Base-by-base conservation (phyloP, 2,113 vertebrate species). In the Cygnus atratus region DNA sequence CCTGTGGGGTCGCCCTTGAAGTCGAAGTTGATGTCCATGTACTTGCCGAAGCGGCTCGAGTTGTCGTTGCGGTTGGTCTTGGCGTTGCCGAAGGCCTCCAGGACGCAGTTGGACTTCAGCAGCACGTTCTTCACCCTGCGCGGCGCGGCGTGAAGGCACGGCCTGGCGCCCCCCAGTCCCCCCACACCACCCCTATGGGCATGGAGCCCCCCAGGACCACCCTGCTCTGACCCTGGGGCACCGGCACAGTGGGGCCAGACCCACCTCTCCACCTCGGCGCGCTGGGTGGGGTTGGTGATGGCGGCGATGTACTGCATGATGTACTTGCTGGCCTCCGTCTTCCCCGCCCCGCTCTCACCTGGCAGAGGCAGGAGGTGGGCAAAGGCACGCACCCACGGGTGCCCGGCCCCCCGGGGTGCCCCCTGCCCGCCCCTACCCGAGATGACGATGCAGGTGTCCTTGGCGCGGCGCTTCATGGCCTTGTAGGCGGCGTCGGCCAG, bases 21-120 rank as follows among this genome's bases (percentile, higher is more conserved):
- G 98, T 99, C 99, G 10, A 99, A 99, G 97, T 99, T 99, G 98
- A 99, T 99, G 98, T 99, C 99, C 99, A 99, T 99, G 98, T 99
- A 99, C 90, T 99, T 99, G 68, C 99, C 99, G 1, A 99, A 99
- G 92, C 99, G 99, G 95, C 99, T 99, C 80, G 99, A 99, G 97
- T 99, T 99, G 97, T 99, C 98, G 6, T 99, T 99, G 66, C 99
- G 99, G 90, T 98, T 99, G 41, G 99, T 99, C 91, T 99, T 99
- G 93, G 99, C 99, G 0, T 99, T 99, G 68, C 99, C 99, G 0
- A 99, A 99, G 79, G 99, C 98, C 94, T 99, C 99, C 94, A 99
- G 97, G 63, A 99, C 98, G 1, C 99, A 99, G 97, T 99, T 99
- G 74, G 99, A 99, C 90, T 99, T 99, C 18, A 99, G 98, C 68